Conservation (phyloP, 2,113 vertebrate species). For the Nannospalax galili region DNA sequence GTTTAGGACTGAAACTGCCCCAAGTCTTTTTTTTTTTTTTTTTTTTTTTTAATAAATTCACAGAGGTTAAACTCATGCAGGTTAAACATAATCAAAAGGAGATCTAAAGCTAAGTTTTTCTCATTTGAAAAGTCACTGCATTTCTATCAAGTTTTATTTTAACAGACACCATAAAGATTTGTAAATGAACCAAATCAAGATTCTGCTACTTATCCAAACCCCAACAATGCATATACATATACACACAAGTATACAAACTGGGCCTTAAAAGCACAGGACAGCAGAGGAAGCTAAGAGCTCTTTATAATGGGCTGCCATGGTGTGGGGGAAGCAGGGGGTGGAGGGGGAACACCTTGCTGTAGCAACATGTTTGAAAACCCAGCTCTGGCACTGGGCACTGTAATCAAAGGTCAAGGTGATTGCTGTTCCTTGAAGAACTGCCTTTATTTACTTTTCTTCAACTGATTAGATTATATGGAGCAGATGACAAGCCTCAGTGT, state of each 20-base stretch:
- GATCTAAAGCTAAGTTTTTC: neutral
- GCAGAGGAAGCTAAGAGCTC: neutral
- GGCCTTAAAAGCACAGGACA: fast-evolving
- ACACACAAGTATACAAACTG: neutral
- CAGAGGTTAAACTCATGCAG: neutral
- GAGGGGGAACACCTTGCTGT: fast-evolving
- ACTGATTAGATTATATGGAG: neutral
- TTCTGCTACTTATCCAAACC: neutral
- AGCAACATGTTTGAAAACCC: neutral
- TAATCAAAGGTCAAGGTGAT: neutral
- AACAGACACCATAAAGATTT: neutral
- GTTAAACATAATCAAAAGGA: neutral
- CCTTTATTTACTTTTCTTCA: neutral
- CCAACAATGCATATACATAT: neutral
- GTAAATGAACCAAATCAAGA: neutral
- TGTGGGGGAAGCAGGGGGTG: too few relatives aligned
- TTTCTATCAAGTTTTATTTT: neutral
- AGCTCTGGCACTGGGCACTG: neutral
- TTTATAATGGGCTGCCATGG: neutral
- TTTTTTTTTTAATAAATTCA: too few relatives aligned
- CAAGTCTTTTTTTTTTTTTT: too few relatives aligned
- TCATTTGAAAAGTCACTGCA: neutral
- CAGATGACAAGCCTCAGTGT: neutral
- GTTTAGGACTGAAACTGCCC: neutral
- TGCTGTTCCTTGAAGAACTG: neutral